Evolutionary conservation across 2,797 vertebrate species (phyloP), one percentile per base, ranked within the genome.

Genomic region (Distichodus sexfasciatus): DNA sequence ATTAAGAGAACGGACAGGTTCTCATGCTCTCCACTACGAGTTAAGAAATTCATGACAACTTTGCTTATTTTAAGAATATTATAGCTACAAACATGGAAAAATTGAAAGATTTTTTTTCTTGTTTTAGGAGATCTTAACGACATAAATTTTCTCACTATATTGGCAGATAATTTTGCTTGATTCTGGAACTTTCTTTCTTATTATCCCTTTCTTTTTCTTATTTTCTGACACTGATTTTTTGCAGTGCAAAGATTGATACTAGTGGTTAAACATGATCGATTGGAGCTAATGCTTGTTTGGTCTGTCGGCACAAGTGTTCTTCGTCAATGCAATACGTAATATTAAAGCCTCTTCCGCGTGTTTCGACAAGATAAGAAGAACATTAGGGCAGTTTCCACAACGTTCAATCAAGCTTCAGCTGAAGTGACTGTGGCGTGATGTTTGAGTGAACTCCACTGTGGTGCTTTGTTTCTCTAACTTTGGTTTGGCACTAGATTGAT

Each of bases 231-330:
- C n/a, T n/a, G n/a, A n/a, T n/a, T n/a, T n/a, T n/a, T n/a, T n/a
- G n/a, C n/a, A n/a, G 58, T 28, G 41, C 41, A 29, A 24, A 71
- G 69, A 72, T 69, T 53, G 72, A 75, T 64, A 65, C 36, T 28
- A 17, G 9, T 75, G 65, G 35, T 71, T 69, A 48, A 71, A 63
- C 41, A 17, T 75, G 72, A 75, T 78, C 60, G 61, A 69, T 78
- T 57, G 17, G 21, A 67, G 43, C 43, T 50, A 23, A 28, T 24
- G 60, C 6, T 36, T 19, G 41, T 48, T 26, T 31, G 50, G 40
- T 67, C 63, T 67, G 41, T 7, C 21, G 60, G 47, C 38, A 36
- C 28, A 21, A 26, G 40, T 57, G 29, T 28, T 17, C 33, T 36
- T n/a, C 15, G 26, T 57, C 31, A 57, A 6, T 29, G 15, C 21